Percentiles rank a stretch among this genome's conserved stretches.
Evolutionary conservation across 2,113 vertebrate species (phyloP).

Genomic region (Brevimyrus niger): DNA sequence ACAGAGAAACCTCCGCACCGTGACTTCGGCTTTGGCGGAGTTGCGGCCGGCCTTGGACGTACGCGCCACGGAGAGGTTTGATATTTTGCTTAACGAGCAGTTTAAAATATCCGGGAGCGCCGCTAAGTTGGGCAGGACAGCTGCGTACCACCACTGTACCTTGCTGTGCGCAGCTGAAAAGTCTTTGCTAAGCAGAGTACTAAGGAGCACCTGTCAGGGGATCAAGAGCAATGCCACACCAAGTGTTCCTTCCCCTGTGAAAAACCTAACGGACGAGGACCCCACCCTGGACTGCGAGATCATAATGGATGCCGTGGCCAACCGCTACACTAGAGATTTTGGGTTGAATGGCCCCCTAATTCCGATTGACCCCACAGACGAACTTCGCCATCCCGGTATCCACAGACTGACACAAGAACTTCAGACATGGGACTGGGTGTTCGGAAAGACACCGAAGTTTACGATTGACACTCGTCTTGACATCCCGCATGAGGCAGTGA

Average conservation of each 20-base stretch:
- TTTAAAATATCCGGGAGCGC: slow-evolving; percentile 92
- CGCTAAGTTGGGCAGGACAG: slow-evolving; percentile 74
- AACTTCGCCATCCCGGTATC: slow-evolving; percentile 70
- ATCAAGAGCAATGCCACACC: slow-evolving; percentile 83
- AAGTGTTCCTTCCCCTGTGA: slow-evolving; percentile 74
- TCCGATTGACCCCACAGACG: slow-evolving; percentile 69
- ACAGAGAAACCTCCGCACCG: slow-evolving; percentile 71
- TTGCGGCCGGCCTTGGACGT: slow-evolving; percentile 68
- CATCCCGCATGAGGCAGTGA: slow-evolving; percentile 44
- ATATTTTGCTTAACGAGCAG: slow-evolving; percentile 72
- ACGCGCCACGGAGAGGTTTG: slow-evolving; percentile 68
- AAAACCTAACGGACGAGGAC: slow-evolving; percentile 77
- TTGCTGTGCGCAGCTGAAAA: slow-evolving; percentile 71
- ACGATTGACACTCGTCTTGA: slow-evolving; percentile 58
- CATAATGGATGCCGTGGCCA: slow-evolving; percentile 65
- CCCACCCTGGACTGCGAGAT: slow-evolving; percentile 65
- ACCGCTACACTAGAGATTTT: slow-evolving; percentile 67
- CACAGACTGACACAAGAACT: slow-evolving; percentile 60
- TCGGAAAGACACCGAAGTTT: slow-evolving; percentile 86
- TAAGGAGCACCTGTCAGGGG: slow-evolving; percentile 70
- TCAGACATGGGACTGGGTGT: slow-evolving; percentile 82
- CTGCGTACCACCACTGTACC: slow-evolving; percentile 91
- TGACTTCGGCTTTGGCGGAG: slow-evolving; percentile 68
- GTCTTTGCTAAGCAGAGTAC: slow-evolving; percentile 61
- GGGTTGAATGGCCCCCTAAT: slow-evolving; percentile 42